A percentile compares a stretch with the other conserved stretches of the same genome.
phyloP scores from a whole-genome alignment of 2,113 vertebrate species.

The Daubentonia madagascariensis region DNA sequence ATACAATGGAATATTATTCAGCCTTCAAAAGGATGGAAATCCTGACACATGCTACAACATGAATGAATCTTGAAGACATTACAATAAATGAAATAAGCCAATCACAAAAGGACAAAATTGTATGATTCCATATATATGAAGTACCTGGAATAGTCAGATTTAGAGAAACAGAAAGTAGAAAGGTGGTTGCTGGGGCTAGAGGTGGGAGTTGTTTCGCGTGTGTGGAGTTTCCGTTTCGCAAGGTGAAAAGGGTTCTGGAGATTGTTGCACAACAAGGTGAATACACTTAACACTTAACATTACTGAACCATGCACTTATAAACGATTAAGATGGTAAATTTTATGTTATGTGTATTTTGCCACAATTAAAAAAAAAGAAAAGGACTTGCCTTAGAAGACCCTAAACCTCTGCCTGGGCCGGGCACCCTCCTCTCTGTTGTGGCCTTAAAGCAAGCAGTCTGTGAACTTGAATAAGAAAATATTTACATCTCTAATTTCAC shows the following conservation, averaged over 20 bases:
- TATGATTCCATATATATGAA: not conserved
- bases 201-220: fast-evolving
- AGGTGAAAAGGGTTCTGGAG: no score
- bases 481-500: not conserved
- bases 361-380: not conserved
- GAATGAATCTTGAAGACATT: not conserved
- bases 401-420: no score
- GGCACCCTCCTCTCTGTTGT: no score
- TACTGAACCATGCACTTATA: not conserved
- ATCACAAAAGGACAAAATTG: not conserved
- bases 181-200: fast-evolving
- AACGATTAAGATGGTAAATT: not conserved
- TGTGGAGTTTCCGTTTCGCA: not conserved
- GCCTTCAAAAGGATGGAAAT: not conserved
- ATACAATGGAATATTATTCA: not conserved
- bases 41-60: not conserved
- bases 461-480: not conserved
- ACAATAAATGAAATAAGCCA: not conserved
- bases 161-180: not conserved
- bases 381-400: not conserved
- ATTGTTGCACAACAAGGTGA: fast-evolving
- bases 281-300: not conserved
- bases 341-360: not conserved
- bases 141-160: not conserved
- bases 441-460: not conserved